A percentile compares a stretch with the other conserved stretches of the same genome.
phyloP scores from a whole-genome alignment of 2,888 invertebrate genomes.

The Drosophila fulvimacula region DNA sequence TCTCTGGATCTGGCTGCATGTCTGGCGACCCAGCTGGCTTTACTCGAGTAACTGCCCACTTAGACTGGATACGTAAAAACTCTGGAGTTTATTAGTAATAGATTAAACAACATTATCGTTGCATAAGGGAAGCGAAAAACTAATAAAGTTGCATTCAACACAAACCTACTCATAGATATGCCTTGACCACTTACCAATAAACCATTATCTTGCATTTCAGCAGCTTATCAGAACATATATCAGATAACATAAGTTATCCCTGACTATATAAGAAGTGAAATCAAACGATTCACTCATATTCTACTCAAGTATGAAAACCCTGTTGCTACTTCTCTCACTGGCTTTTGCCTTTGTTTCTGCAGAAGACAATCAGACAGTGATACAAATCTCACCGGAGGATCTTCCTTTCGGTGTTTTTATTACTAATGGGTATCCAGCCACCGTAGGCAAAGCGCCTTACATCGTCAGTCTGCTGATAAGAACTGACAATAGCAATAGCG shows the following conservation, averaged over 20 bases:
- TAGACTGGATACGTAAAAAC: constrained; percentile 62
- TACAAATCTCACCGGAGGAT: neutral
- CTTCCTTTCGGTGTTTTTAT: constrained; percentile 35
- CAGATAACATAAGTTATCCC: neutral
- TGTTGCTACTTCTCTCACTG: neutral
- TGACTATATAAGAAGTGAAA: neutral
- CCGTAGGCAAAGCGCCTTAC: constrained; percentile 61
- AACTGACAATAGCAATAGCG: constrained; percentile 29
- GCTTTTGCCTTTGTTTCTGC: neutral
- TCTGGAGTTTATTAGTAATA: neutral
- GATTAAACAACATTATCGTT: neutral
- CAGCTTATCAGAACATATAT: neutral
- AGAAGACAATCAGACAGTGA: neutral
- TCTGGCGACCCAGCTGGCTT: constrained; percentile 59
- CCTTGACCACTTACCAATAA: too few relatives aligned
- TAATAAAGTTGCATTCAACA: constrained; percentile 6
- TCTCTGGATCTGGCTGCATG: constrained; percentile 36
- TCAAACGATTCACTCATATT: neutral
- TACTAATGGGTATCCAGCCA: constrained; percentile 61
- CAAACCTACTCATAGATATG: neutral
- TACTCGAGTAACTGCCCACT: constrained; percentile 59
- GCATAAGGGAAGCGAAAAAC: neutral
- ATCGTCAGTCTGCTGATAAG: constrained; percentile 59
- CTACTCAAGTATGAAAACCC: neutral
- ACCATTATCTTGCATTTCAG: neutral